Evolutionary conservation across 2,113 vertebrate species (phyloP).

Genomic region (Tamias sibiricus): DNA sequence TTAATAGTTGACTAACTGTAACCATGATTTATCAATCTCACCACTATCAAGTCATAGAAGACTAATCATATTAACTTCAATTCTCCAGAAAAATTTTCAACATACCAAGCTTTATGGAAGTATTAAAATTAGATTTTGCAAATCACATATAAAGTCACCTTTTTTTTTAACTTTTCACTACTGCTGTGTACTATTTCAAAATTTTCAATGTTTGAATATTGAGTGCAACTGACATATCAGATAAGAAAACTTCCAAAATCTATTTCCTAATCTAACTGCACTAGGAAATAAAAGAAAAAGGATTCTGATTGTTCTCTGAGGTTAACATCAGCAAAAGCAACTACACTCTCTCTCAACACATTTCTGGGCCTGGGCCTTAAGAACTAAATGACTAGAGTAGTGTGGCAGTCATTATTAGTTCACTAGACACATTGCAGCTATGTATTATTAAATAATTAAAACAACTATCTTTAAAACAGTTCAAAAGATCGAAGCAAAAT

Average conservation of each 20-base stretch:
- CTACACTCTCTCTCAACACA: too few species aligned
- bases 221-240: neutral
- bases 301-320: too few species aligned
- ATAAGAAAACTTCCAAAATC: neutral
- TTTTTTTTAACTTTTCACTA: neutral
- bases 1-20: neutral
- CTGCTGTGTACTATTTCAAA: neutral
- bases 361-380: neutral
- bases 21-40: neutral
- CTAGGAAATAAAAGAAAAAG: neutral
- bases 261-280: neutral
- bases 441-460: neutral
- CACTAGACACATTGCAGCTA: fast-evolving
- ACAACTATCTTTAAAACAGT: neutral
- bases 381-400: neutral
- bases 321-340: neutral
- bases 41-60: neutral
- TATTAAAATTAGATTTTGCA: neutral
- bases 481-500: neutral
- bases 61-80: neutral
- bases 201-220: neutral
- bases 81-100: neutral
- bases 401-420: neutral
- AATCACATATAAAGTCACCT: neutral
- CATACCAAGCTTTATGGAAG: neutral